A percentile compares a stretch with the other conserved stretches of the same genome.
phyloP scores from a whole-genome alignment of 1,140 invertebrate species.

The Lordiphosa stackelbergi region DNA sequence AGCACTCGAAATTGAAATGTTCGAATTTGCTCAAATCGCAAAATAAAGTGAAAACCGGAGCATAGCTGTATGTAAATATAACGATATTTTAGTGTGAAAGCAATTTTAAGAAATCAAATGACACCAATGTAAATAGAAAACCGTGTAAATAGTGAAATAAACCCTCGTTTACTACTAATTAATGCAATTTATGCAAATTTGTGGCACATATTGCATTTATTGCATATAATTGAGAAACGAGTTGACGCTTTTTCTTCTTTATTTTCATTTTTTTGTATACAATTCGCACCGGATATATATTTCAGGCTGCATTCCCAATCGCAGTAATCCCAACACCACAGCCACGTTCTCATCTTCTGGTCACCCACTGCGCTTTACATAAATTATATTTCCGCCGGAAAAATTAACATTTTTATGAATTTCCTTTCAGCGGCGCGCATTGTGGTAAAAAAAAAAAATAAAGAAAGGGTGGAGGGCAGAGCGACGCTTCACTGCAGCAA shows the following conservation, averaged over 20 bases:
- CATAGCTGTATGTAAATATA: no score
- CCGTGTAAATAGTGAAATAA: no score
- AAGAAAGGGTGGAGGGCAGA: slow-evolving; percentile 8
- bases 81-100: no score
- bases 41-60: no score
- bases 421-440: slow-evolving; percentile 69
- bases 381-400: slow-evolving; percentile 75
- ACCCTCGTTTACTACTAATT: slow-evolving; percentile 15
- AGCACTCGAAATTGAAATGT: no score
- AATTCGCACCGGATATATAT: slow-evolving; percentile 70
- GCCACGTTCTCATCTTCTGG: slow-evolving; percentile 31
- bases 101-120: no score
- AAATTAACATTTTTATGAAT: slow-evolving; percentile 76
- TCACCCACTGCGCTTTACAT: slow-evolving; percentile 73
- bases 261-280: slow-evolving; percentile 14
- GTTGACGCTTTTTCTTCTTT: neutral
- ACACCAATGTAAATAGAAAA: no score
- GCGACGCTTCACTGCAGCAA: slow-evolving; percentile 26
- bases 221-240: slow-evolving; percentile 26
- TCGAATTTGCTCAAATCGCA: no score
- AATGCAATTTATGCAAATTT: slow-evolving; percentile 44
- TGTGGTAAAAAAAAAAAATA: slow-evolving; percentile 39
- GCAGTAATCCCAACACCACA: slow-evolving; percentile 32
- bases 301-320: slow-evolving; percentile 40
- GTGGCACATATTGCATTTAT: slow-evolving; percentile 15